A percentile compares a stretch with the other conserved stretches of the same genome.
Evolutionary conservation across 2,113 vertebrate species (phyloP).

Genomic region (Trematocara macrostoma): DNA sequence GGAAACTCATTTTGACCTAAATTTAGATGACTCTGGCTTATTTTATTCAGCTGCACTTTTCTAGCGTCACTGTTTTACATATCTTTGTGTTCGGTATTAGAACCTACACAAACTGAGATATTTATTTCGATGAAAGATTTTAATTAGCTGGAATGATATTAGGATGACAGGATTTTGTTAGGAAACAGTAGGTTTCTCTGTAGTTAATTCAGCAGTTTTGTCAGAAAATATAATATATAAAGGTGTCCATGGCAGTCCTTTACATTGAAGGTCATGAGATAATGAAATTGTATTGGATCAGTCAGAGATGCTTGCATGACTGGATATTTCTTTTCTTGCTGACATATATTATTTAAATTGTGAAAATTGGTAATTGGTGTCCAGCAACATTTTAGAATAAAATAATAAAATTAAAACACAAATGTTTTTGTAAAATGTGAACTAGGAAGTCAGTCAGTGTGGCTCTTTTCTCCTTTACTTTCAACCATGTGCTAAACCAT

Average conservation of each 20-base stretch:
- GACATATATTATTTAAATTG: neutral
- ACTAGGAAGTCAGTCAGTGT: neutral
- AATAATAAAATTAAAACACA: neutral
- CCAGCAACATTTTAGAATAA: neutral
- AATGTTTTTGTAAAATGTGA: neutral
- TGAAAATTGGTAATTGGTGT: neutral
- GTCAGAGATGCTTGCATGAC: neutral
- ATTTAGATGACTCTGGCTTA: conserved; percentile 26
- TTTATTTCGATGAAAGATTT: neutral
- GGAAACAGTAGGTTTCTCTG: neutral
- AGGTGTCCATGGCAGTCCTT: neutral
- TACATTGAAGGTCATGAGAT: neutral
- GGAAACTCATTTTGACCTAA: conserved; percentile 33
- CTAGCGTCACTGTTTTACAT: neutral
- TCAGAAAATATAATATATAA: neutral
- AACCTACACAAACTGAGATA: neutral
- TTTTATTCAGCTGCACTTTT: conserved; percentile 3
- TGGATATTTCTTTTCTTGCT: neutral
- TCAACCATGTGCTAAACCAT: neutral
- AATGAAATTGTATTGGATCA: neutral
- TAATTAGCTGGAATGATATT: neutral
- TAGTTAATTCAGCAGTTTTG: neutral
- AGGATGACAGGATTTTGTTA: neutral
- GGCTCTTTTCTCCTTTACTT: neutral
- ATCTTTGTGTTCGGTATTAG: neutral